Conservation (phyloP, 2,113 vertebrate species). For the Panthera leo region DNA sequence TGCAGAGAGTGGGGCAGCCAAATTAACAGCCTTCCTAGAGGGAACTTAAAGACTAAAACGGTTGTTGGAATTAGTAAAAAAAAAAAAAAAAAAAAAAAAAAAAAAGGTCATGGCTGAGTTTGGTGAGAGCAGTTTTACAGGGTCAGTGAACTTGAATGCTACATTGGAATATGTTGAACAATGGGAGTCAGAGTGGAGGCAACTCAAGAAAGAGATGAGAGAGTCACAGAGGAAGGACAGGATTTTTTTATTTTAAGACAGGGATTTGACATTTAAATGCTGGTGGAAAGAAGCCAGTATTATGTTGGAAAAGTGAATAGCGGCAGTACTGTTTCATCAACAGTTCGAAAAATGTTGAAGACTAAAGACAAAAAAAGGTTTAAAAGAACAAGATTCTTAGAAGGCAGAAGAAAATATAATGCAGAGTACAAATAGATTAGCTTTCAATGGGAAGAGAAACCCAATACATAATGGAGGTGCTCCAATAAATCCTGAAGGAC, state of each 20-base stretch:
- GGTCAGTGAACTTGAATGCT: not conserved
- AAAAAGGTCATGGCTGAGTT: not conserved
- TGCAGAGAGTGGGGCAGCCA: not conserved
- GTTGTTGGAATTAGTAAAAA: not conserved
- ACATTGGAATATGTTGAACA: not conserved
- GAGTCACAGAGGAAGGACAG: not conserved
- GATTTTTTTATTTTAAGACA: not conserved
- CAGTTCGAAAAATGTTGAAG: not conserved
- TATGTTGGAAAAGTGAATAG: not conserved
- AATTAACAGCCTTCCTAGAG: not conserved
- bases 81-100: too few species aligned
- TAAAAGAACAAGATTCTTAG: not conserved
- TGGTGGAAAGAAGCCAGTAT: not conserved
- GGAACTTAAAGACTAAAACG: not conserved
- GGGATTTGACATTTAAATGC: not conserved
- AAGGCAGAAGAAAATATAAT: not conserved
- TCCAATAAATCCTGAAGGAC: not conserved
- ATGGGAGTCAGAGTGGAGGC: not conserved
- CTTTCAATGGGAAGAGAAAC: not conserved
- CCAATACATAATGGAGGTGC: not conserved
- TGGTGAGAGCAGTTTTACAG: not conserved
- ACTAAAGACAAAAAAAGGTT: not conserved
- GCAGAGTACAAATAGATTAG: not conserved
- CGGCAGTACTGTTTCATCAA: not conserved
- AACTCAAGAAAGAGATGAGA: not conserved